Conservation (phyloP, 1,140 invertebrate species). For the Caenorhabditis latens region DNA sequence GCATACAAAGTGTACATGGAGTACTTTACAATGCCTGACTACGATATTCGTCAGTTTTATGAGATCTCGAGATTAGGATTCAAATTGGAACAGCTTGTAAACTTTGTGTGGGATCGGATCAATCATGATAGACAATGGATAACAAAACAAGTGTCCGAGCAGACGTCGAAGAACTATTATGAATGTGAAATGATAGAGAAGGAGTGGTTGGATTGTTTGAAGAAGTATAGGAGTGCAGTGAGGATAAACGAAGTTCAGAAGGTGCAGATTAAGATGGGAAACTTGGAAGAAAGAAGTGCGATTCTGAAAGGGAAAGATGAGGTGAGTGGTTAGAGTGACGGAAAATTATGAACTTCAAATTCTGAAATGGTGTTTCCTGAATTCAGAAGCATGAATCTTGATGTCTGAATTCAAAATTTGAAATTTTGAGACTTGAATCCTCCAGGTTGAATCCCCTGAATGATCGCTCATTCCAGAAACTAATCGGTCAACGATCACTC, state of each 20-base stretch:
- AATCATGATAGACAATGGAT: slow-evolving; percentile 49
- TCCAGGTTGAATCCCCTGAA: too few relatives aligned
- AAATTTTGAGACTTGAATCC: too few relatives aligned
- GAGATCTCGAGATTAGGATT: slow-evolving; percentile 15
- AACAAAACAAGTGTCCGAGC: slow-evolving; percentile 43
- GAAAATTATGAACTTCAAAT: too few relatives aligned
- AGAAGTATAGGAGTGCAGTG: slow-evolving; percentile 26
- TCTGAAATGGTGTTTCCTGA: too few relatives aligned
- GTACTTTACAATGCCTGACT: slow-evolving; percentile 44
- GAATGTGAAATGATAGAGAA: slow-evolving; percentile 47
- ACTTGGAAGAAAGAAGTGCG: slow-evolving; percentile 23
- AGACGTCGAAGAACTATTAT: slow-evolving; percentile 52
- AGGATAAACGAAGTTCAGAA: slow-evolving; percentile 45
- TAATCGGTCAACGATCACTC: slow-evolving; percentile 14
- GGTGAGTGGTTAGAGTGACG: neutral
- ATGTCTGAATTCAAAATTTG: too few relatives aligned
- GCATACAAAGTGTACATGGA: slow-evolving; percentile 46
- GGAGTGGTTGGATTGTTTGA: slow-evolving; percentile 42
- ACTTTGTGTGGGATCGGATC: slow-evolving; percentile 46
- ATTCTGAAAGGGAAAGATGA: slow-evolving; percentile 37
- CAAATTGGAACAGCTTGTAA: slow-evolving; percentile 18
- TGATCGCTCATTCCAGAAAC: neutral
- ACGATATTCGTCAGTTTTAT: slow-evolving; percentile 48
- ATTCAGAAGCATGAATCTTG: too few relatives aligned
- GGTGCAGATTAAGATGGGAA: slow-evolving; percentile 37